Percentiles rank a stretch among this genome's conserved stretches.
Conservation (phyloP, 2,888 invertebrate genomes). For the Caenorhabditis virilis region DNA sequence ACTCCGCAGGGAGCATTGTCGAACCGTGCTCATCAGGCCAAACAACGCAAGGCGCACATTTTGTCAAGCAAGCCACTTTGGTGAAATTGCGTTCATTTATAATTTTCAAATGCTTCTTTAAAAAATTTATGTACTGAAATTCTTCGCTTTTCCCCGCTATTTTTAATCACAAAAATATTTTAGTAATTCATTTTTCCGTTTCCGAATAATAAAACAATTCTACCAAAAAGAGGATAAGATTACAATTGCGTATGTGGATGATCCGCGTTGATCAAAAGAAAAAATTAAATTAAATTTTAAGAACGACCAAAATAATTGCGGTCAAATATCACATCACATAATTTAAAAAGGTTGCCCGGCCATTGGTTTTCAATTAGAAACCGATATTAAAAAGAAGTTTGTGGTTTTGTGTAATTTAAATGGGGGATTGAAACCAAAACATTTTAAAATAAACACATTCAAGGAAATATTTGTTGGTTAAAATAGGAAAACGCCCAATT, state of each 20-base stretch:
- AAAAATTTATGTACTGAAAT: too few species aligned
- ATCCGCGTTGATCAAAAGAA: not conserved
- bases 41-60: conserved; percentile 60
- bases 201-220: not conserved
- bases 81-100: conserved; percentile 28
- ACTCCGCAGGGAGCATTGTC: conserved; percentile 61
- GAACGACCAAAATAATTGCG: conserved; percentile 23
- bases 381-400: not conserved
- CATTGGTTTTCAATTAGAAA: not conserved
- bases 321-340: conserved; percentile 32
- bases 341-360: conserved; percentile 16
- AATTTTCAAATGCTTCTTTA: not conserved
- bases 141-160: too few species aligned
- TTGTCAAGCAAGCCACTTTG: conserved; percentile 64
- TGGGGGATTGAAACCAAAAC: too few species aligned
- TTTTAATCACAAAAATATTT: too few species aligned
- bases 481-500: conserved; percentile 26
- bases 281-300: not conserved
- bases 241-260: not conserved
- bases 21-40: conserved; percentile 58
- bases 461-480: too few species aligned
- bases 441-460: too few species aligned
- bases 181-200: too few species aligned
- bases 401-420: too few species aligned
- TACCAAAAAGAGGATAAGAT: not conserved